phyloP scores from a whole-genome alignment of 2,113 vertebrate genomes.

The Zosterops pallidus region DNA sequence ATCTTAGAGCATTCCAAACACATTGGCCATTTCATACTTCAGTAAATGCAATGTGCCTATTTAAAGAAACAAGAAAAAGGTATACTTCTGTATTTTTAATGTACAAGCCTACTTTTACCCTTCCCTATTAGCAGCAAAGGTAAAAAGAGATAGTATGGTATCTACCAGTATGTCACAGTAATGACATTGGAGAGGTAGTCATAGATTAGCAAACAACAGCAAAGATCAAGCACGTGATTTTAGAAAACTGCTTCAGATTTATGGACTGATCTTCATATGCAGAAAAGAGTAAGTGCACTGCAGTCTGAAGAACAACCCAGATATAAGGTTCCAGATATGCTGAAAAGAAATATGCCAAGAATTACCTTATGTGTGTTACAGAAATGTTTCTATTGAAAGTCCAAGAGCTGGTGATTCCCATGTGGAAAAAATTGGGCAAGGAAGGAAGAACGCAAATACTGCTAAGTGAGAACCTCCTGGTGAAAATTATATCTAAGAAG shows the following conservation, averaged over 20 bases:
- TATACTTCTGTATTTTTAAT: neutral
- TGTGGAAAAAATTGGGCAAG: neutral
- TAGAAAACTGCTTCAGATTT: neutral
- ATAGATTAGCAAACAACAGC: neutral
- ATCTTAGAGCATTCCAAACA: neutral
- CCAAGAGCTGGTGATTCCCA: accelerated
- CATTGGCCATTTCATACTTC: neutral
- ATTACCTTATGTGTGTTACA: neutral
- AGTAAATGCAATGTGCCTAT: neutral
- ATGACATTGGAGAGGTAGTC: neutral
- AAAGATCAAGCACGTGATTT: slow-evolving; percentile 31
- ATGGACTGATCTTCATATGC: neutral
- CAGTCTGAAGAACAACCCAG: neutral
- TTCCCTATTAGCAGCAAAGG: neutral
- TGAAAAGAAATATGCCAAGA: neutral
- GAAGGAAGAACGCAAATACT: neutral
- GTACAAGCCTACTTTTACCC: neutral
- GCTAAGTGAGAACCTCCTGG: neutral
- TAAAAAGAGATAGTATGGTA: neutral
- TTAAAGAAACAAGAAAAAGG: neutral
- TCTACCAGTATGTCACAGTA: neutral
- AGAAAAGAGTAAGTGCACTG: neutral
- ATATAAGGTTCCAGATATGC: neutral
- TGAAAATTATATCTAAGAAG: neutral
- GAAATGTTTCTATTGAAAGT: neutral